Evolutionary conservation across 2,888 invertebrate species (phyloP).

Genomic region (Metellina segmentata): DNA sequence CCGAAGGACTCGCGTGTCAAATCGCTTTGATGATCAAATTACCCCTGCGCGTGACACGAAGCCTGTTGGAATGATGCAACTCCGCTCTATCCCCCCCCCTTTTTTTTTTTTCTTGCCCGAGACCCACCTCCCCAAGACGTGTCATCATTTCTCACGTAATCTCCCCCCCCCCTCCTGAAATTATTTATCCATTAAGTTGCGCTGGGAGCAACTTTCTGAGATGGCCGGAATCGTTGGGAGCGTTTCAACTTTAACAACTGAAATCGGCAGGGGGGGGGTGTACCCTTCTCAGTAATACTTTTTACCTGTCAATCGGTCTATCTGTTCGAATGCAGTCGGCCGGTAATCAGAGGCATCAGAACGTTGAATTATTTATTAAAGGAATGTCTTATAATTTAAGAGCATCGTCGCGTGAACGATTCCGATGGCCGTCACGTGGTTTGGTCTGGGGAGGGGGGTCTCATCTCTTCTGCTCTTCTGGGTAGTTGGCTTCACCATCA

Average conservation of each 20-base stretch:
- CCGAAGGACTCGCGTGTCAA: not conserved
- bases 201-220: slow-evolving; percentile 28
- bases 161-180: slow-evolving; percentile 15
- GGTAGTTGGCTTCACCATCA: no score
- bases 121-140: slow-evolving; percentile 18
- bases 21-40: slow-evolving; percentile 13
- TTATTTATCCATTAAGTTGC: slow-evolving; percentile 67
- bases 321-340: slow-evolving; percentile 11
- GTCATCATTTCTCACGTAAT: slow-evolving; percentile 51
- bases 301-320: slow-evolving; percentile 20
- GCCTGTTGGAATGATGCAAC: slow-evolving; percentile 18
- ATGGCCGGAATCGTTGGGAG: slow-evolving; percentile 15
- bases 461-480: not conserved
- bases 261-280: slow-evolving; percentile 24
- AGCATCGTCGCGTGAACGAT: slow-evolving; percentile 25
- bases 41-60: not conserved
- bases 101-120: not conserved
- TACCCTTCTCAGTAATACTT: slow-evolving; percentile 6
- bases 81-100: slow-evolving; percentile 6
- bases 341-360: slow-evolving; percentile 31
- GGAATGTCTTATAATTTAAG: slow-evolving; percentile 28
- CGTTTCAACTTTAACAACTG: slow-evolving; percentile 56
- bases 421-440: not conserved
- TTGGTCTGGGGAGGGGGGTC: slow-evolving; percentile 20
- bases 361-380: slow-evolving; percentile 53